phyloP scores from a whole-genome alignment of 2,113 vertebrate genomes.

The Nyctibius bracteatus region DNA sequence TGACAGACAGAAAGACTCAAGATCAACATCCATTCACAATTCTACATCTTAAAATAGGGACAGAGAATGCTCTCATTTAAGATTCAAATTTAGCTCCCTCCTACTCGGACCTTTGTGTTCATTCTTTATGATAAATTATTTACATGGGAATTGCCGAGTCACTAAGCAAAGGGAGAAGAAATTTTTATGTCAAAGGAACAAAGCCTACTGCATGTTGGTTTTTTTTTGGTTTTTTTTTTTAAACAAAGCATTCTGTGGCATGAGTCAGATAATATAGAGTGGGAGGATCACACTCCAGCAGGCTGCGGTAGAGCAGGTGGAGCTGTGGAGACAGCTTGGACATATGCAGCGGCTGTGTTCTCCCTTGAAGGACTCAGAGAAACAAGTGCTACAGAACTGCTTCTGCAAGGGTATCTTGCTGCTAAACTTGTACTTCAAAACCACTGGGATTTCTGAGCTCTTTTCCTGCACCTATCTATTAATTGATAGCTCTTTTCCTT shows the following conservation, averaged over 20 bases:
- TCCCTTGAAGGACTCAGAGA: background rate
- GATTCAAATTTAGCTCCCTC: conserved; percentile 21
- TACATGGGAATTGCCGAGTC: background rate
- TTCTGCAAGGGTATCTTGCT: background rate
- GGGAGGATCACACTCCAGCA: conserved; percentile 9
- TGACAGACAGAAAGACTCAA: background rate
- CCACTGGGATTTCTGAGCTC: background rate
- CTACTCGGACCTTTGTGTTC: background rate
- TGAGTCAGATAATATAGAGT: conserved; percentile 23
- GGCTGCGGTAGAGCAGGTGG: background rate
- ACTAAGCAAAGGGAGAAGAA: background rate
- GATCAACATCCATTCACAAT: background rate
- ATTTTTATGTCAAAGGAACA: background rate
- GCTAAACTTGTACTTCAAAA: background rate
- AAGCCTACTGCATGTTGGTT: background rate
- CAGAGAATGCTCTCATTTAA: background rate
- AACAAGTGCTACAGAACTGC: background rate
- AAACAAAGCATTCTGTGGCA: background rate
- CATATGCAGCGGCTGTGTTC: background rate
- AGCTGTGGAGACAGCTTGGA: background rate
- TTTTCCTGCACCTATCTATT: background rate
- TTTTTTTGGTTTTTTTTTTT: background rate
- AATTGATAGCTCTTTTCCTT: background rate
- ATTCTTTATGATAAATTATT: background rate
- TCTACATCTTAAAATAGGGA: background rate